phyloP scores from a whole-genome alignment of 2,888 invertebrate genomes.

The Pyrrhia umbra region DNA sequence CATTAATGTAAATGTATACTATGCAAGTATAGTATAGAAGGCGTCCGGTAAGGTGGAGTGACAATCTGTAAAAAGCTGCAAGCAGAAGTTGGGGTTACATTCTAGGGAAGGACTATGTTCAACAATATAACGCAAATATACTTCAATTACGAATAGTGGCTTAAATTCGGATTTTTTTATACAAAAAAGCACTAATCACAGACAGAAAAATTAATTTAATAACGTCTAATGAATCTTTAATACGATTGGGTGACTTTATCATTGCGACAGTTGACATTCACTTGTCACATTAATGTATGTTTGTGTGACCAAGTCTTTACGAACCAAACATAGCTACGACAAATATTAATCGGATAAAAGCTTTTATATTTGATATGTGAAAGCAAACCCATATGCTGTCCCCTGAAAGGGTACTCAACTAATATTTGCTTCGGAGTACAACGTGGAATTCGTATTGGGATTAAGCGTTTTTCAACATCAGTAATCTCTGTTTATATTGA shows the following conservation, averaged over 20 bases:
- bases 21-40: too few species aligned
- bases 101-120: too few species aligned
- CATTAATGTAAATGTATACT: too few species aligned
- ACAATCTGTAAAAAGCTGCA: too few species aligned
- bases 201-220: too few species aligned
- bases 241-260: neutral
- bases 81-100: too few species aligned
- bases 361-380: slow-evolving; percentile 49
- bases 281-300: slow-evolving; percentile 1
- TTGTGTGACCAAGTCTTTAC: neutral
- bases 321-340: slow-evolving; percentile 26
- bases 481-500: slow-evolving; percentile 13
- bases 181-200: too few species aligned
- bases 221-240: neutral
- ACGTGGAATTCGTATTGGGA: slow-evolving; percentile 15
- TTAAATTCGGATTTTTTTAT: too few species aligned
- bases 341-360: slow-evolving; percentile 63
- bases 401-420: slow-evolving; percentile 46
- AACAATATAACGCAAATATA: too few species aligned
- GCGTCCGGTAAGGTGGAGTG: too few species aligned
- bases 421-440: slow-evolving; percentile 47
- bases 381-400: slow-evolving; percentile 36
- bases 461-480: slow-evolving; percentile 25
- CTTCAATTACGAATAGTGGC: too few species aligned
- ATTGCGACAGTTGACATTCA: neutral